Conservation (phyloP, 2,797 vertebrate genomes). For the Coilia nasus region DNA sequence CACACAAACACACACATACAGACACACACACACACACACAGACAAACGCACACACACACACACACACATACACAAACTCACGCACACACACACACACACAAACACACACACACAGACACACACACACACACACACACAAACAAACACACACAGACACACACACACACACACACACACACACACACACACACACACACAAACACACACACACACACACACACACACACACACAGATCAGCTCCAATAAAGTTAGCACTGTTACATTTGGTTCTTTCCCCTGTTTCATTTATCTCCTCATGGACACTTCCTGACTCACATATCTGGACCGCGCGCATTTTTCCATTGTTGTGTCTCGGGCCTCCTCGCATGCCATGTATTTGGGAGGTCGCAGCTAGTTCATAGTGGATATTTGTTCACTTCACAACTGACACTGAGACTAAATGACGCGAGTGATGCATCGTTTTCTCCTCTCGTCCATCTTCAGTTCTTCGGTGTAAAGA, state of each 20-base stretch:
- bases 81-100: too few species aligned
- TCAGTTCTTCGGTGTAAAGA: background rate
- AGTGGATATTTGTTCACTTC: constrained; percentile 30
- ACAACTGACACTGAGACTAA: constrained; percentile 24
- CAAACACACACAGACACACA: background rate
- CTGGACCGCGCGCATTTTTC: constrained; percentile 42
- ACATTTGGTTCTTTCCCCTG: constrained; percentile 29
- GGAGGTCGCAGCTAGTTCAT: constrained; percentile 46
- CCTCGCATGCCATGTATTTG: constrained; percentile 40
- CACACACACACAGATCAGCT: background rate
- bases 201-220: too few species aligned
- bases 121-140: too few species aligned
- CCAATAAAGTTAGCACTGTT: background rate
- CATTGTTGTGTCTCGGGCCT: constrained; percentile 46
- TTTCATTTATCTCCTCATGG: constrained; percentile 35
- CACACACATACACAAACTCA: too few species aligned
- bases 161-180: too few species aligned
- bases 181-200: too few species aligned
- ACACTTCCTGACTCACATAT: constrained; percentile 34
- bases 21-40: too few species aligned
- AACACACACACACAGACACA: too few species aligned
- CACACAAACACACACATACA: too few species aligned
- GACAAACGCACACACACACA: too few species aligned
- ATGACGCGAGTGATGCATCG: constrained; percentile 36
- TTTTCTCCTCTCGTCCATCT: background rate